phyloP scores from a whole-genome alignment of 1,140 invertebrate genomes.

The Drosophila kikkawai region DNA sequence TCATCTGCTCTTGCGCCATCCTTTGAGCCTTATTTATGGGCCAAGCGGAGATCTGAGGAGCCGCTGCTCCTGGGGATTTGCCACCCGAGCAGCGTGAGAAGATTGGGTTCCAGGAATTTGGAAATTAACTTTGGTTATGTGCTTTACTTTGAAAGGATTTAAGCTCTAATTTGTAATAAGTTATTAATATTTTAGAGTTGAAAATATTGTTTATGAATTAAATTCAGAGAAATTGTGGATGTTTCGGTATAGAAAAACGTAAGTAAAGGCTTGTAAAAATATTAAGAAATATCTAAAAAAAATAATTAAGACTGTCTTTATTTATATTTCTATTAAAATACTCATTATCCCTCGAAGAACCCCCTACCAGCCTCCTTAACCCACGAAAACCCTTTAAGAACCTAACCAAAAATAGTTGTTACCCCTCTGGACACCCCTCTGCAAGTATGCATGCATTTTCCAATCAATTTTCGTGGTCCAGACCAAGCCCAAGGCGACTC shows the following conservation, averaged over 20 bases:
- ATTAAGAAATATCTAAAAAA: too few relatives aligned
- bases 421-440: neutral
- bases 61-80: slow-evolving; percentile 30
- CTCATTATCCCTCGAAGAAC: too few relatives aligned
- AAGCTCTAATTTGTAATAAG: neutral
- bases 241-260: too few relatives aligned
- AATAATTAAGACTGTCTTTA: too few relatives aligned
- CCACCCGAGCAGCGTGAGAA: slow-evolving; percentile 80
- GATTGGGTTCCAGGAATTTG: slow-evolving; percentile 55
- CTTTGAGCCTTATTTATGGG: slow-evolving; percentile 70
- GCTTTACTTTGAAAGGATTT: neutral
- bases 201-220: too few relatives aligned
- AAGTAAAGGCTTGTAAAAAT: too few relatives aligned
- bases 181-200: too few relatives aligned
- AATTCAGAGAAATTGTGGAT: too few relatives aligned
- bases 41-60: slow-evolving; percentile 32
- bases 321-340: neutral
- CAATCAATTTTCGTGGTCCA: slow-evolving; percentile 41
- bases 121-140: neutral
- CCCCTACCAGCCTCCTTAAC: neutral
- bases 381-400: neutral
- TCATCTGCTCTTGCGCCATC: slow-evolving; percentile 37
- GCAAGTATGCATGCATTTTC: slow-evolving; percentile 34
- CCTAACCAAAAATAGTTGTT: slow-evolving; percentile 24
- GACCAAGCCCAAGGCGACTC: slow-evolving; percentile 22